These are phyloP conservation scores for Exocentrus adspersus DNA, from an alignment of 2,888 invertebrate species.

Conservation along the genomic window DNA sequence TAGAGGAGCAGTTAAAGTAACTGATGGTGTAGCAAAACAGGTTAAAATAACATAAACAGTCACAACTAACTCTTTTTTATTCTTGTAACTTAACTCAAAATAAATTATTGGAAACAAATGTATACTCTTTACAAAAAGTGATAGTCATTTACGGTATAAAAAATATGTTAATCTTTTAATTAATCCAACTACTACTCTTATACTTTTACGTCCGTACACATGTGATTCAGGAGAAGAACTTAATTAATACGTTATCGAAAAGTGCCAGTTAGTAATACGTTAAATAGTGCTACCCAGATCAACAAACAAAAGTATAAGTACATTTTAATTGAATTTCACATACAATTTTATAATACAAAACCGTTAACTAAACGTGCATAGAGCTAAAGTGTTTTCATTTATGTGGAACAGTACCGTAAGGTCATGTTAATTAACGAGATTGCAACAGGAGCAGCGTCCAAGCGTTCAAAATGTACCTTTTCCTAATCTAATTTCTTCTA, in stretches of 20 bases:
- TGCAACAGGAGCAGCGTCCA: no score
- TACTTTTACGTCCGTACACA: slow-evolving; percentile 8
- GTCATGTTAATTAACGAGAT: no score
- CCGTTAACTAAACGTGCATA: no score
- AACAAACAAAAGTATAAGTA: neutral
- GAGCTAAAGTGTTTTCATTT: no score
- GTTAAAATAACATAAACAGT: slow-evolving; percentile 50
- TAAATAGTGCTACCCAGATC: slow-evolving; percentile 5
- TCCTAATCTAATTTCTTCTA: no score
- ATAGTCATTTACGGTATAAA: slow-evolving; percentile 1
- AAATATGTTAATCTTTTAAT: slow-evolving; percentile 5
- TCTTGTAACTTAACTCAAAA: slow-evolving; percentile 32
- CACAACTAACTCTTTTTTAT: slow-evolving; percentile 25
- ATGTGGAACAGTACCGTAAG: no score
- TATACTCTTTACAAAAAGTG: neutral
- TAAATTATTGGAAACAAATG: slow-evolving; percentile 27
- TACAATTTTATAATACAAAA: no score
- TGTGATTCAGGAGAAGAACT: slow-evolving; percentile 4
- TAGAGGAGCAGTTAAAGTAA: slow-evolving; percentile 37
- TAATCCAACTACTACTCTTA: no score
- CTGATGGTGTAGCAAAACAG: slow-evolving; percentile 33
- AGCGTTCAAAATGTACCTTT: no score
- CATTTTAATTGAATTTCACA: no score
- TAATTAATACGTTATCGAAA: slow-evolving; percentile 3
- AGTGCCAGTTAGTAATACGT: slow-evolving; percentile 11